phyloP scores from a whole-genome alignment of 2,797 vertebrate genomes.

The Hemitrygon akajei region DNA sequence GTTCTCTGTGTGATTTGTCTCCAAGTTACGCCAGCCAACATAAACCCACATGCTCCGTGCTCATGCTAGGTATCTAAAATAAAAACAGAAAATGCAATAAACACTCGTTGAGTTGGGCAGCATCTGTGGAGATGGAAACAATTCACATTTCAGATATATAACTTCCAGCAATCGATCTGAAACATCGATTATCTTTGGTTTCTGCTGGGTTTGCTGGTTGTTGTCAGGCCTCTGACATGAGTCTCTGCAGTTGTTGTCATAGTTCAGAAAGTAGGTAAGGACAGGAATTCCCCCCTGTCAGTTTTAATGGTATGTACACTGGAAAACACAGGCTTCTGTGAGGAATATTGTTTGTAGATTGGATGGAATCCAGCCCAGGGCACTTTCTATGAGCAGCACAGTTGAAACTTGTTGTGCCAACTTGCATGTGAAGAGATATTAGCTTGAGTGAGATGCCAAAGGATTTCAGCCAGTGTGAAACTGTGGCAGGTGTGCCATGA shows the following conservation, averaged over 20 bases:
- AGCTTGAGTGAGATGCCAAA: background rate
- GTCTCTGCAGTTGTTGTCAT: background rate
- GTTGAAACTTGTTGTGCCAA: background rate
- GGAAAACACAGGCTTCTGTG: too few species aligned
- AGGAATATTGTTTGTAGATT: background rate
- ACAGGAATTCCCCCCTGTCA: background rate
- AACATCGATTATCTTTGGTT: background rate
- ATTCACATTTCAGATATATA: too few species aligned
- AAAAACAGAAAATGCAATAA: too few species aligned
- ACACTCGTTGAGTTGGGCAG: too few species aligned
- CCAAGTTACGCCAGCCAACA: background rate
- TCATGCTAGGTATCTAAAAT: too few species aligned
- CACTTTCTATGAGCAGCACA: background rate
- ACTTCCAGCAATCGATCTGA: too few species aligned
- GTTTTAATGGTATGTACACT: background rate
- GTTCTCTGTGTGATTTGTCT: background rate
- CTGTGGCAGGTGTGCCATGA: background rate
- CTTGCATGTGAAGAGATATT: background rate
- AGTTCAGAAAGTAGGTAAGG: background rate
- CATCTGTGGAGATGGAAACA: too few species aligned
- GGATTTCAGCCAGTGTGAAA: background rate
- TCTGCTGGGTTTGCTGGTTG: background rate
- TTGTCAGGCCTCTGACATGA: background rate
- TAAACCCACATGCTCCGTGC: background rate
- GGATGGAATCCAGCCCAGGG: background rate